A percentile compares a stretch with the other conserved stretches of the same genome.
Conservation (phyloP, 2,888 invertebrate species). For the Gordius sp. region DNA sequence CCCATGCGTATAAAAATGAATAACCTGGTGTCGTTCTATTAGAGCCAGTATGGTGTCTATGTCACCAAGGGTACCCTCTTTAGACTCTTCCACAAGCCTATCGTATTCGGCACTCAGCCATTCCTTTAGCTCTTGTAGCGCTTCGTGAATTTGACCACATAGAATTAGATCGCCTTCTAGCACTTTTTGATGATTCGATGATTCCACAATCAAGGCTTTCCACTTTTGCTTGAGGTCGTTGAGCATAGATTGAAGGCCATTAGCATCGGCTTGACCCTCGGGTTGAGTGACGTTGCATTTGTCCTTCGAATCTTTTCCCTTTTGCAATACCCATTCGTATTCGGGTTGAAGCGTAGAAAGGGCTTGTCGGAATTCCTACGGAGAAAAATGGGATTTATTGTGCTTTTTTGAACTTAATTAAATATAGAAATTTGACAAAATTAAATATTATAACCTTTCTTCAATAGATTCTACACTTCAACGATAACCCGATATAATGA, state of each 20-base stretch:
- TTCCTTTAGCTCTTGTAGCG: constrained; percentile 59
- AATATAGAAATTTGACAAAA: no score
- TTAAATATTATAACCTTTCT: no score
- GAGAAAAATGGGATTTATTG: no score
- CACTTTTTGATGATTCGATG: neutral
- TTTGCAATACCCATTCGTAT: neutral
- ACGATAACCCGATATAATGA: no score
- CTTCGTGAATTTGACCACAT: constrained; percentile 44
- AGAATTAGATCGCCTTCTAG: constrained; percentile 4
- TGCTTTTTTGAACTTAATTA: no score
- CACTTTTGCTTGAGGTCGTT: neutral
- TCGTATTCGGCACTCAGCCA: constrained; percentile 68
- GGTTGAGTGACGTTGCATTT: neutral
- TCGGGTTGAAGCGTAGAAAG: neutral
- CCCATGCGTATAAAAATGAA: no score
- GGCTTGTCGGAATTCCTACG: neutral
- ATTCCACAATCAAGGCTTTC: neutral
- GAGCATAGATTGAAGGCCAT: no score
- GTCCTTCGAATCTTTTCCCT: neutral
- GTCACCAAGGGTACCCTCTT: no score
- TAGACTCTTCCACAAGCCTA: constrained; percentile 48
- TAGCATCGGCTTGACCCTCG: no score
- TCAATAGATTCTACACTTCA: no score
- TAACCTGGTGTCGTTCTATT: no score
- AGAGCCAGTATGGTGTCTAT: no score